These are phyloP conservation scores for Lepus timidus DNA, from an alignment of 2,113 vertebrate genomes.

Conservation along the genomic window DNA sequence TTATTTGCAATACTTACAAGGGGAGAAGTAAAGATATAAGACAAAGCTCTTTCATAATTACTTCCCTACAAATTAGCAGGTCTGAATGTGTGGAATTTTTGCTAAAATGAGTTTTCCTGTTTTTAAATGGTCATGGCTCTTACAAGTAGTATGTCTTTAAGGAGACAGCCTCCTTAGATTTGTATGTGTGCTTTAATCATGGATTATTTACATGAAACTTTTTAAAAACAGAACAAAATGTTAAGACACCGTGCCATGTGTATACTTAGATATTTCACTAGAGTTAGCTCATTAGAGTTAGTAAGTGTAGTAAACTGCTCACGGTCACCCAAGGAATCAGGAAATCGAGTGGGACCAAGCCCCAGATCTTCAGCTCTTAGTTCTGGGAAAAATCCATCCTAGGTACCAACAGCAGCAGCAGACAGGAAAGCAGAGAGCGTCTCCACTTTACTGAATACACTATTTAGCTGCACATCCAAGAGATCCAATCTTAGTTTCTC, in stretches of 20 bases:
- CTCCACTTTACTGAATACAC: background rate
- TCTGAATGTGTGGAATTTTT: slow-evolving; percentile 15
- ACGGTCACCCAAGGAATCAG: background rate
- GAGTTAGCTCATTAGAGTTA: background rate
- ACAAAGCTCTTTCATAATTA: slow-evolving; percentile 2
- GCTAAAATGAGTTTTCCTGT: slow-evolving; percentile 62
- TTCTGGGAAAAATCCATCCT: background rate
- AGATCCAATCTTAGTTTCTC: background rate
- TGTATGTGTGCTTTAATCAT: slow-evolving; percentile 41
- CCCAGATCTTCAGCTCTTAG: slow-evolving; percentile 14
- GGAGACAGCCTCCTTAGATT: background rate
- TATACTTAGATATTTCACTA: background rate
- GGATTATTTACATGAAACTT: background rate
- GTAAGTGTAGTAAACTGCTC: slow-evolving; percentile 8
- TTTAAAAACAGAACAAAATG: background rate
- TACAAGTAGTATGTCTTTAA: slow-evolving; percentile 70
- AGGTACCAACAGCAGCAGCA: background rate
- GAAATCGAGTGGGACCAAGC: background rate
- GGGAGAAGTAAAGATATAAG: background rate
- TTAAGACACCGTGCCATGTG: slow-evolving; percentile 20
- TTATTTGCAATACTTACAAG: no score
- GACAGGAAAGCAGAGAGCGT: background rate
- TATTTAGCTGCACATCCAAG: slow-evolving; percentile 14
- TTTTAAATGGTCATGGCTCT: slow-evolving; percentile 59
- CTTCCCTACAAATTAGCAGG: slow-evolving; percentile 19